These are phyloP conservation scores for Acanthochromis polyacanthus DNA, from an alignment of 2,113 vertebrate species.

Conservation along the genomic window DNA sequence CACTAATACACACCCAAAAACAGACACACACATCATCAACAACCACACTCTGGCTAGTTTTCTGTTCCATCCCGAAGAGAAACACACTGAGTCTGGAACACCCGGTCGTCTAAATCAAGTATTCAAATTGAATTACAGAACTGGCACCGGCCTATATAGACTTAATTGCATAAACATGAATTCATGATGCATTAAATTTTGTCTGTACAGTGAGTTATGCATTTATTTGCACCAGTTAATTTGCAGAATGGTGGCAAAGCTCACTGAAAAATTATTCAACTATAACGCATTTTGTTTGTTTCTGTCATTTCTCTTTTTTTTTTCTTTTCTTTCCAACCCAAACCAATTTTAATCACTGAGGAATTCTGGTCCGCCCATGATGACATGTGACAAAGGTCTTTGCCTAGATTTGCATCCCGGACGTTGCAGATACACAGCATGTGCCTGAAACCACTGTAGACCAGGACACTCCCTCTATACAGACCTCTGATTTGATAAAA, in stretches of 20 bases:
- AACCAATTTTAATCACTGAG: neutral
- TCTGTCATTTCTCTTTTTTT: neutral
- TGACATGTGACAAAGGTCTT: constrained; percentile 48
- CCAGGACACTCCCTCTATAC: constrained; percentile 36
- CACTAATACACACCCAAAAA: constrained; percentile 66
- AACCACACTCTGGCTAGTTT: constrained; percentile 48
- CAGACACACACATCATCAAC: constrained; percentile 63
- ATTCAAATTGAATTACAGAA: constrained; percentile 57
- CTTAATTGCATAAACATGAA: constrained; percentile 59
- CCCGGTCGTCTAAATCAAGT: constrained; percentile 56
- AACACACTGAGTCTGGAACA: constrained; percentile 46
- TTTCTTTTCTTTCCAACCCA: constrained; percentile 1
- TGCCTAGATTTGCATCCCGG: constrained; percentile 16
- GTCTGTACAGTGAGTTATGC: constrained; percentile 37
- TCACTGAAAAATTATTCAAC: constrained; percentile 23
- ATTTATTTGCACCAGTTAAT: constrained; percentile 45
- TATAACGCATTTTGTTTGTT: constrained; percentile 3
- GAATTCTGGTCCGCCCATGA: neutral
- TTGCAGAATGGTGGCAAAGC: constrained; percentile 23
- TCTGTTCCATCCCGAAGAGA: constrained; percentile 57
- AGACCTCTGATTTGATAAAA: constrained; percentile 41
- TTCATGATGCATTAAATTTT: constrained; percentile 66
- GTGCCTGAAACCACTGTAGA: constrained; percentile 62
- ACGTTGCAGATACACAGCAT: constrained; percentile 41
- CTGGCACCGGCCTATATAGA: constrained; percentile 46